Conservation (phyloP, 2,797 vertebrate genomes). For the Apogon talboti region DNA sequence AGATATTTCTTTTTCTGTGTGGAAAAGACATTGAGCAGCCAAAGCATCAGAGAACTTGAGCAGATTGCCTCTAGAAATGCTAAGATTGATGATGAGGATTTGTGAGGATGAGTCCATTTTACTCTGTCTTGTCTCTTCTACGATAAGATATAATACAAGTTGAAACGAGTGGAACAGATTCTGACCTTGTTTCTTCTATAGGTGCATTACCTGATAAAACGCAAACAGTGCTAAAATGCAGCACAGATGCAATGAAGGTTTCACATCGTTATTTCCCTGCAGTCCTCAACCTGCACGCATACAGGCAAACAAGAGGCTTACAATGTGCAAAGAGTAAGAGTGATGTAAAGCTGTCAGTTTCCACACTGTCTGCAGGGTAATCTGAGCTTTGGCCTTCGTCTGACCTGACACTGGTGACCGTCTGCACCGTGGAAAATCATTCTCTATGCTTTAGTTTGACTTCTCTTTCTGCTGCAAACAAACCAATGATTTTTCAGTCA, state of each 20-base stretch:
- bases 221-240: background rate
- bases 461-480: background rate
- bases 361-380: slow-evolving; percentile 47
- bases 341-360: slow-evolving; percentile 52
- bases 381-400: slow-evolving; percentile 34
- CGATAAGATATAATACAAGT: slow-evolving; percentile 9
- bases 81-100: background rate
- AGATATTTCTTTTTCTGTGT: background rate
- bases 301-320: slow-evolving; percentile 53
- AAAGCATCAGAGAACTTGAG: background rate
- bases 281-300: background rate
- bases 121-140: background rate
- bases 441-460: background rate
- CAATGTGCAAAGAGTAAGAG: slow-evolving; percentile 25
- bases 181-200: slow-evolving; percentile 6
- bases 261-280: slow-evolving; percentile 7
- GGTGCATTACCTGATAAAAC: background rate
- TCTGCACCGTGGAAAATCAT: slow-evolving; percentile 7
- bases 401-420: slow-evolving; percentile 37
- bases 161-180: background rate
- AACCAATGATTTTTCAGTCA: background rate
- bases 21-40: background rate
- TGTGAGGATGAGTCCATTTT: background rate
- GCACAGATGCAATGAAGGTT: slow-evolving; percentile 2
- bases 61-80: background rate